Conservation (phyloP, 2,113 vertebrate species). For the Eptatretus burgeri region DNA sequence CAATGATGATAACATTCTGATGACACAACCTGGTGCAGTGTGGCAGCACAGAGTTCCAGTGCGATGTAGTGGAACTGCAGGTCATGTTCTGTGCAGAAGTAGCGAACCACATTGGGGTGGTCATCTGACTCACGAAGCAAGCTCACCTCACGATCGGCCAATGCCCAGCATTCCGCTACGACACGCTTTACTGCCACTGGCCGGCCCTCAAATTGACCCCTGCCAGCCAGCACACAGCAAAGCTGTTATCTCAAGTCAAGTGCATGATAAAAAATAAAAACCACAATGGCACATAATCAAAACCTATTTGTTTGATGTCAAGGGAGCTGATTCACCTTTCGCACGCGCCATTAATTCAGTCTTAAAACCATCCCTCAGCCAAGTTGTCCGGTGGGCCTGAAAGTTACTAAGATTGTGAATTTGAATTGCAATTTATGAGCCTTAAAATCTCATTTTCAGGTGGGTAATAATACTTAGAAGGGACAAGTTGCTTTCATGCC, state of each 20-base stretch:
- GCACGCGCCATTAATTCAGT: too few relatives aligned
- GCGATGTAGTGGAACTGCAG: conserved; percentile 97
- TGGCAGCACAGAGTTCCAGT: conserved; percentile 60
- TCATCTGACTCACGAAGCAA: conserved; percentile 71
- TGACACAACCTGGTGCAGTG: conserved; percentile 47
- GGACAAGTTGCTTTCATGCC: neutral
- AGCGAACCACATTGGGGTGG: conserved; percentile 80
- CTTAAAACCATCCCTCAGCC: too few relatives aligned
- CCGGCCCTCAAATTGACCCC: conserved; percentile 68
- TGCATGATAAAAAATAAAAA: too few relatives aligned
- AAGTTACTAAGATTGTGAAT: too few relatives aligned
- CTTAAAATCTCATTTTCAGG: too few relatives aligned
- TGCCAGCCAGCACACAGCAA: conserved; percentile 11
- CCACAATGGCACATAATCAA: too few relatives aligned
- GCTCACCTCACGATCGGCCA: conserved; percentile 75
- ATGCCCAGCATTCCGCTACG: conserved; percentile 83
- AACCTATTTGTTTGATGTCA: too few relatives aligned
- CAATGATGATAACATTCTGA: too few relatives aligned
- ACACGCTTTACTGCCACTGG: conserved; percentile 78
- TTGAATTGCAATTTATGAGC: too few relatives aligned
- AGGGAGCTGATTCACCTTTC: too few relatives aligned
- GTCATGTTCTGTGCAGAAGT: conserved; percentile 79
- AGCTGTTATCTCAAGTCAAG: too few relatives aligned
- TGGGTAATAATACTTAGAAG: neutral
- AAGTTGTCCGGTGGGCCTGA: too few relatives aligned